These are phyloP conservation scores for Noctuana brunneofusca DNA, from an alignment of 2,888 invertebrate genomes.

Conservation along the genomic window DNA sequence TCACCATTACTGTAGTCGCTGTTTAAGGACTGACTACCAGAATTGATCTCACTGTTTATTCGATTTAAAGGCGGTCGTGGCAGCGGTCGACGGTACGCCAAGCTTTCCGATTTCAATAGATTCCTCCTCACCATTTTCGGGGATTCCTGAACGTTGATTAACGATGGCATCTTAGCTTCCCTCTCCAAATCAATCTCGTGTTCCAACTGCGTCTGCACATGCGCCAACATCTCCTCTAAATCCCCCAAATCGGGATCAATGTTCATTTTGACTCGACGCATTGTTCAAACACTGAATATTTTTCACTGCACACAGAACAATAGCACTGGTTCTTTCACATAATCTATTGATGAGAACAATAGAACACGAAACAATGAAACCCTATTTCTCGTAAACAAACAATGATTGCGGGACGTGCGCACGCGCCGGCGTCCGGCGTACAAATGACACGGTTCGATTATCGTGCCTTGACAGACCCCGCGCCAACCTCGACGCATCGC, in stretches of 20 bases:
- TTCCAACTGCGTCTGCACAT: constrained; percentile 74
- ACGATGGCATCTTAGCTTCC: constrained; percentile 65
- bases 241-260: constrained; percentile 75
- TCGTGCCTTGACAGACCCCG: constrained; percentile 33
- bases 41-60: constrained; percentile 47
- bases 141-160: constrained; percentile 67
- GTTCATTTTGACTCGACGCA: constrained; percentile 69
- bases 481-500: constrained; percentile 46
- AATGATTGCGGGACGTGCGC: constrained; percentile 42
- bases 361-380: constrained; percentile 35
- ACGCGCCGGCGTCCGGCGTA: constrained; percentile 46
- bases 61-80: constrained; percentile 55
- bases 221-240: constrained; percentile 76
- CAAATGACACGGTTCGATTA: constrained; percentile 49
- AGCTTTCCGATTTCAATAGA: constrained; percentile 56
- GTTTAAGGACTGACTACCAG: constrained; percentile 49
- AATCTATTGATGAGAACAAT: constrained; percentile 34
- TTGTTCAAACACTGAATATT: constrained; percentile 41
- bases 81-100: constrained; percentile 55
- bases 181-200: constrained; percentile 73
- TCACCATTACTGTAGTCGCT: constrained; percentile 52
- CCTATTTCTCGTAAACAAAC: constrained; percentile 31
- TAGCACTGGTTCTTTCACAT: constrained; percentile 32
- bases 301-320: constrained; percentile 29
- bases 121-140: constrained; percentile 60